Base-by-base conservation (phyloP, 2,888 invertebrate species). In the Papilio demoleus region DNA sequence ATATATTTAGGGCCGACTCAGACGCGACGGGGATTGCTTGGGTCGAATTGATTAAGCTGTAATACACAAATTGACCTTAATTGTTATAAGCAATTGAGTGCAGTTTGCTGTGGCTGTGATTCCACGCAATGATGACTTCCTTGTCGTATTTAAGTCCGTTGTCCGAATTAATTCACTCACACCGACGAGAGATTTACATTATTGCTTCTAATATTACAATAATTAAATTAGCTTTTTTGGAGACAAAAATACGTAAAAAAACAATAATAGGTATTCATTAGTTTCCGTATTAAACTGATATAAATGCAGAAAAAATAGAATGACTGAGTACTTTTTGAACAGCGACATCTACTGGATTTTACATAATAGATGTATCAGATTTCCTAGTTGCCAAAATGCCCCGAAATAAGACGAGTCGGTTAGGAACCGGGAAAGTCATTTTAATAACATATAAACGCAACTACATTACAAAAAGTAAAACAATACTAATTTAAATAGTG, bases 11-110 rank as follows among this genome's bases (percentile, higher is more conserved):
- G 78, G 69, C 70, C 71, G 75, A 74, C 70, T 72, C 74, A 72
- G 72, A 72, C 74, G 73, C 70, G 64, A 50, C 69, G 76, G 73
- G 76, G 74, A 76, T 79, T 77, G 82, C 75, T 77, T 78, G 82
- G 79, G 76, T 79, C 81, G 77, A 84, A 87, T 85, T 82, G 84
- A 83, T 84, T 84, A 76, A 78, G 71, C 63, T 34, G 73, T 75
- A 59, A 68, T 74, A 78, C 72, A 76, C 78, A 78, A 81, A 83
- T 77, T 85, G 87, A 80, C 87, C 86, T 85, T 86, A 87, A 88
- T 88, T 85, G 76, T 76, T 65, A 69, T 70, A 62, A 69, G 72
- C 74, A 73, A 74, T 79, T 77, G 71, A 74, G 77, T 69, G 67
- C 76, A 76, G 75, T 75, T 76, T 74, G 42, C 71, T 74, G 72